These are phyloP conservation scores for Lutjanus argentimaculatus DNA, from an alignment of 2,797 vertebrate genomes.

Conservation along the genomic window DNA sequence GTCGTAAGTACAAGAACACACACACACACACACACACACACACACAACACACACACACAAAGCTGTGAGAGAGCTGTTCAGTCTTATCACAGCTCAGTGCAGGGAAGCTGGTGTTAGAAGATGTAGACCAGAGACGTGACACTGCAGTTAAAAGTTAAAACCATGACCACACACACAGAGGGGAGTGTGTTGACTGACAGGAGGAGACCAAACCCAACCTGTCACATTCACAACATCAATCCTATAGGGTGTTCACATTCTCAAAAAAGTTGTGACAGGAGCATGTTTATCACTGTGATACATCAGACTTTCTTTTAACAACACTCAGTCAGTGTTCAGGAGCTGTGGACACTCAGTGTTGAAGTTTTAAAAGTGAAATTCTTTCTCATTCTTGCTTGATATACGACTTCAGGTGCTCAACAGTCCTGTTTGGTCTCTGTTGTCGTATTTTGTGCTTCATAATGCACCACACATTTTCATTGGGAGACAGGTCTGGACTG, in stretches of 20 bases:
- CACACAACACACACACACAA: conserved; percentile 17
- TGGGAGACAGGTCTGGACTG: too few relatives aligned
- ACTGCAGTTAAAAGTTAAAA: conserved; percentile 29
- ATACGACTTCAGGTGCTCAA: too few relatives aligned
- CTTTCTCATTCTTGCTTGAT: too few relatives aligned
- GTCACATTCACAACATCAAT: background rate
- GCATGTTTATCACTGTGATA: too few relatives aligned
- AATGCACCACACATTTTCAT: too few relatives aligned
- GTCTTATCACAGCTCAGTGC: conserved; percentile 42
- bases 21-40: conserved; percentile 7
- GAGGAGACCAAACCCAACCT: background rate
- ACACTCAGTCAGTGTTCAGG: too few relatives aligned
- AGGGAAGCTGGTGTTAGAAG: conserved; percentile 39
- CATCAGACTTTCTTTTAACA: too few relatives aligned
- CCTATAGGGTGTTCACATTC: background rate
- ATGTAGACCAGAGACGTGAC: conserved; percentile 39
- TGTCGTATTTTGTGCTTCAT: too few relatives aligned
- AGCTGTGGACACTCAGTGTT: too few relatives aligned
- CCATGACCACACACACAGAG: conserved; percentile 28
- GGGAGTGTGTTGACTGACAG: conserved; percentile 13
- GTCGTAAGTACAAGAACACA: background rate
- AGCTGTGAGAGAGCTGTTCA: conserved; percentile 13
- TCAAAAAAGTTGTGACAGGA: too few relatives aligned
- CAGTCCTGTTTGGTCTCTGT: too few relatives aligned
- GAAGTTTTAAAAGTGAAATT: too few relatives aligned